Conservation (phyloP, 1,140 invertebrate species). For the Brachionus rotundiformis region DNA sequence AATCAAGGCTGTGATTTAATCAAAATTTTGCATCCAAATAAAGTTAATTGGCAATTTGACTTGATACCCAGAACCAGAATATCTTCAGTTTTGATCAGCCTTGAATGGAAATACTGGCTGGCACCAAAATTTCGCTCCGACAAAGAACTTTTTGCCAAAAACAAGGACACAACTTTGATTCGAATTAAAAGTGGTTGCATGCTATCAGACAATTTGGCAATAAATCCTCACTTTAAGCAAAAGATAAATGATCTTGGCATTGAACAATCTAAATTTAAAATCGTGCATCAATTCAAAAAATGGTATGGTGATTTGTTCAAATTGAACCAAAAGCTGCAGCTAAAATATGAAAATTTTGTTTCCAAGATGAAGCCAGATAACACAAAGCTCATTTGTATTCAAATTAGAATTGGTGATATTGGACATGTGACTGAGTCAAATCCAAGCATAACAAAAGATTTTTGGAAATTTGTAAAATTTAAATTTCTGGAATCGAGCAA, state of each 20-base stretch:
- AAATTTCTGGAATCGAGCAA: slow-evolving; percentile 18
- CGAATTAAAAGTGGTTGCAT: slow-evolving; percentile 20
- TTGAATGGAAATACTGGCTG: background rate
- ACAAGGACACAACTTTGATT: background rate
- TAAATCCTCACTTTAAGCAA: background rate
- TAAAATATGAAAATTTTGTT: background rate
- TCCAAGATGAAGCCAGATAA: background rate
- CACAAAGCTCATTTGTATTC: slow-evolving; percentile 14
- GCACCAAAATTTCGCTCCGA: background rate
- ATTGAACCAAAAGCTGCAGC: background rate
- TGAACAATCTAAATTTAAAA: slow-evolving; percentile 29
- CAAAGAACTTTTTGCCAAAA: background rate
- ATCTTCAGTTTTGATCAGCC: background rate
- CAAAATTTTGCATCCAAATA: background rate
- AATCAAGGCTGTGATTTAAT: slow-evolving; percentile 22
- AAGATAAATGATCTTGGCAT: background rate
- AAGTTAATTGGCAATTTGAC: slow-evolving; percentile 4
- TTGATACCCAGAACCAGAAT: background rate
- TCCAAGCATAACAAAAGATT: background rate
- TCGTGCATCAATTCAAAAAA: slow-evolving; percentile 1
- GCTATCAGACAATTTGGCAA: background rate
- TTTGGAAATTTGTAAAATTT: slow-evolving; percentile 24
- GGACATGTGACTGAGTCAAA: background rate
- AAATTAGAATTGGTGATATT: slow-evolving; percentile 20
- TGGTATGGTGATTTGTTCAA: slow-evolving; percentile 19